These are phyloP conservation scores for Chloroceryle aenea DNA, from an alignment of 2,113 vertebrate species.

Conservation along the genomic window DNA sequence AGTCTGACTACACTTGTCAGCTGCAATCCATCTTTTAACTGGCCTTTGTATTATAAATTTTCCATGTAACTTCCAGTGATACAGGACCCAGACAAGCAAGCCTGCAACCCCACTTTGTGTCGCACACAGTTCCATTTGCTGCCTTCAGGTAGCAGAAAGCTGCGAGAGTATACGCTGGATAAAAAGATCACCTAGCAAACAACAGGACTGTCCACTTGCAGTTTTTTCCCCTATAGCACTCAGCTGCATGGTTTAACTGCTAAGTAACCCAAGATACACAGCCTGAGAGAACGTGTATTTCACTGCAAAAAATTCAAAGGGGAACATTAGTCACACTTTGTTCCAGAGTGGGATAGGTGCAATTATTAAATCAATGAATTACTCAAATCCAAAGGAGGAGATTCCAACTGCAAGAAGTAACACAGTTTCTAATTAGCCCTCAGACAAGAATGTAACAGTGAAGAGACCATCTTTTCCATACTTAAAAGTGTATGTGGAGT, in stretches of 20 bases:
- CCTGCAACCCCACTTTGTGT: background rate
- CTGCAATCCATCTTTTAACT: conserved; percentile 55
- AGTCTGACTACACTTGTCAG: conserved; percentile 46
- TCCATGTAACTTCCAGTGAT: background rate
- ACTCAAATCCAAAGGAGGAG: background rate
- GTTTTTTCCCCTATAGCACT: background rate
- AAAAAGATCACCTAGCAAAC: background rate
- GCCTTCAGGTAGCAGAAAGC: background rate
- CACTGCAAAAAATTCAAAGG: background rate
- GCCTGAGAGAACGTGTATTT: background rate
- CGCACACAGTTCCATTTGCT: background rate
- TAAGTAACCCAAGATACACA: background rate
- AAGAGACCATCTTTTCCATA: background rate
- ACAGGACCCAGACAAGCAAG: background rate
- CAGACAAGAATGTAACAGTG: background rate
- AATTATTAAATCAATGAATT: background rate
- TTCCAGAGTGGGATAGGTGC: background rate
- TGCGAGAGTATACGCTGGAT: background rate
- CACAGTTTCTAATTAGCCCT: background rate
- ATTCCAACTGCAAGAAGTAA: background rate
- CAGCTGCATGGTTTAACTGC: background rate
- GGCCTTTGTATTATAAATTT: conserved; percentile 24
- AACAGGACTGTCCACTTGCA: background rate
- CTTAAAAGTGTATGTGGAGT: background rate
- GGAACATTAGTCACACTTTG: background rate